A percentile compares a stretch with the other conserved stretches of the same genome.
These are phyloP conservation scores for Ditylenchus dipsaci DNA, from an alignment of 1,140 invertebrate genomes.

Conservation along the genomic window DNA sequence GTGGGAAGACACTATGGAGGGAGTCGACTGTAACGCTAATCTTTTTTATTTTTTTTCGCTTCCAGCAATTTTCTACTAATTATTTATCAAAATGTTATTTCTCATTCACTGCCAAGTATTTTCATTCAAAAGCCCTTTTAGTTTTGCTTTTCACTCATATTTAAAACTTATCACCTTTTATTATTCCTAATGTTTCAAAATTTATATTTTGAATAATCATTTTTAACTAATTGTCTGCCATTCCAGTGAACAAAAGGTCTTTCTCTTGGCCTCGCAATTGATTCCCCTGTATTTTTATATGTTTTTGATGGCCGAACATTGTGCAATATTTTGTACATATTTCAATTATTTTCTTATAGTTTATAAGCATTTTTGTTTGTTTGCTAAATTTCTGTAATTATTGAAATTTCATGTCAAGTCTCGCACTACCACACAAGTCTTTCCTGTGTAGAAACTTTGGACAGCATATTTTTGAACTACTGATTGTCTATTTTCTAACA, in stretches of 20 bases:
- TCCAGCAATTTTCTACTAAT: neutral
- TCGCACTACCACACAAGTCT: no score
- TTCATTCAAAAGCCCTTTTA: neutral
- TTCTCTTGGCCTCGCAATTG: neutral
- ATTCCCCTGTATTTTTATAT: neutral
- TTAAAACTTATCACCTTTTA: neutral
- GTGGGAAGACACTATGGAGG: no score
- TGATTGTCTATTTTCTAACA: no score
- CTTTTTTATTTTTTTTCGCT: neutral
- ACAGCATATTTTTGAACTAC: no score
- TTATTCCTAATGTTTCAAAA: neutral
- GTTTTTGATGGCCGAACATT: neutral
- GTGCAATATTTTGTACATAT: neutral
- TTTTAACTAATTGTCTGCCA: neutral
- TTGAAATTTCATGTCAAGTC: no score
- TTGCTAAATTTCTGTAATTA: no score
- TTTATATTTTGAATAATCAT: neutral
- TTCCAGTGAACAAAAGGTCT: constrained; percentile 6
- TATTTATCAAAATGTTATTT: neutral
- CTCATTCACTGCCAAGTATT: neutral
- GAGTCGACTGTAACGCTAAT: no score
- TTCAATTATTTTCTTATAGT: neutral
- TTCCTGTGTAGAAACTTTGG: no score
- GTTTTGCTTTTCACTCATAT: neutral
- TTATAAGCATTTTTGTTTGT: no score